phyloP scores from a whole-genome alignment of 2,113 vertebrate genomes.

The Brachyhypopomus gauderio region DNA sequence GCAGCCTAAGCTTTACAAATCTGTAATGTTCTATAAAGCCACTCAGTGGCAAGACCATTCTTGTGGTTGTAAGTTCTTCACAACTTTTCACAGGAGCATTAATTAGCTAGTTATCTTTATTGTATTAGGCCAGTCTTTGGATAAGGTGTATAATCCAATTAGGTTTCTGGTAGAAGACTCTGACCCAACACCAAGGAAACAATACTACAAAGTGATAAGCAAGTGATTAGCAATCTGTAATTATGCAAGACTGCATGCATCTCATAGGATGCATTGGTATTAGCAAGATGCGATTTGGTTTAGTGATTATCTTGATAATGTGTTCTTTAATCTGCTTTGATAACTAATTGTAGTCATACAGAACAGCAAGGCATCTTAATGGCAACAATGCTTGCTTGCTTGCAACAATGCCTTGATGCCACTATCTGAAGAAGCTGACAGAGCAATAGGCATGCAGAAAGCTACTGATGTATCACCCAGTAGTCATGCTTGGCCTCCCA shows the following conservation, averaged over 20 bases:
- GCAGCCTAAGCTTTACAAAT: background rate
- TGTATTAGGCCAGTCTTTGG: background rate
- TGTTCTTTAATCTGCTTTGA: background rate
- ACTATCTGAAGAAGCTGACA: background rate
- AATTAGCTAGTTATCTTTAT: background rate
- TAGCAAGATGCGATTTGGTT: slow-evolving; percentile 3
- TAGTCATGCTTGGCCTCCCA: slow-evolving; percentile 9
- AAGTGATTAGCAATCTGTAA: background rate
- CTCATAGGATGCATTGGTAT: background rate
- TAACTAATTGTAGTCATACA: background rate
- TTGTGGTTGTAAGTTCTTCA: background rate
- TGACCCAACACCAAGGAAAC: slow-evolving; percentile 4
- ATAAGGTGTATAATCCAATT: slow-evolving; percentile 9
- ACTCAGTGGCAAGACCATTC: background rate
- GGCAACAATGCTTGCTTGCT: too few species aligned
- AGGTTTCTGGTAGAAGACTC: background rate
- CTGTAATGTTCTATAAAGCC: background rate
- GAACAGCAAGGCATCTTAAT: background rate
- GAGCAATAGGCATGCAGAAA: background rate
- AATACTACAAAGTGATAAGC: slow-evolving; percentile 11
- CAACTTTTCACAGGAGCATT: background rate
- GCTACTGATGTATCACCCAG: slow-evolving; percentile 29
- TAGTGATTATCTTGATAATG: slow-evolving; percentile 12
- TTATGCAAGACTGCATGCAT: background rate
- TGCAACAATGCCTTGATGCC: background rate